phyloP scores from a whole-genome alignment of 2,888 invertebrate genomes.

The Chalcosyrphus nemorum region DNA sequence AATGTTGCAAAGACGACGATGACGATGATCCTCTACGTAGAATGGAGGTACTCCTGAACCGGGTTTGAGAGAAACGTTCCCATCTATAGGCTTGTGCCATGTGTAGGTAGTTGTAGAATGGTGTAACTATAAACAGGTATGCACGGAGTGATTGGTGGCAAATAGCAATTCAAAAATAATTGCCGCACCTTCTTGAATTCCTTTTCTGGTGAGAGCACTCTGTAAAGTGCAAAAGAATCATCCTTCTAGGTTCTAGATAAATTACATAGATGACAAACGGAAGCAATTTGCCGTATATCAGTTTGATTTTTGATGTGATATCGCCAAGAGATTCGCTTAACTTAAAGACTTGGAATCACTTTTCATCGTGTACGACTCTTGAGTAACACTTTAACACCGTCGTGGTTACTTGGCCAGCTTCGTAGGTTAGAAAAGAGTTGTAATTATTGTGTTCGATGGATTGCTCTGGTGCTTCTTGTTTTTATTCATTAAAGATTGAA shows the following conservation, averaged over 20 bases:
- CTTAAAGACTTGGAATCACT: slow-evolving; percentile 31
- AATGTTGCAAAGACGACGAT: slow-evolving; percentile 18
- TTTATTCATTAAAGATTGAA: slow-evolving; percentile 5
- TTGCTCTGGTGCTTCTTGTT: slow-evolving; percentile 3
- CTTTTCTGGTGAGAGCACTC: neutral
- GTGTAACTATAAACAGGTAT: slow-evolving; percentile 37
- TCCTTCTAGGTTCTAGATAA: slow-evolving; percentile 56
- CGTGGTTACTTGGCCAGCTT: no score
- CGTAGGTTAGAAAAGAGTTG: slow-evolving; percentile 12
- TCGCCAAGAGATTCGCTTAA: slow-evolving; percentile 27
- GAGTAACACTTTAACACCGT: slow-evolving; percentile 36
- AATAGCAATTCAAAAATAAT: slow-evolving; percentile 69
- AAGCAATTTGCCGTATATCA: slow-evolving; percentile 74
- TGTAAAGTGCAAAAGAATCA: slow-evolving; percentile 1
- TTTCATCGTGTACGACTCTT: slow-evolving; percentile 17
- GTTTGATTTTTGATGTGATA: slow-evolving; percentile 59
- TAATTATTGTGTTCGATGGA: slow-evolving; percentile 32
- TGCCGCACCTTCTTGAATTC: slow-evolving; percentile 66
- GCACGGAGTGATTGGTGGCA: slow-evolving; percentile 57
- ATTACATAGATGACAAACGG: slow-evolving; percentile 74
- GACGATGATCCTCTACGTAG: slow-evolving; percentile 2
- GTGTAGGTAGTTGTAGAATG: slow-evolving; percentile 33
- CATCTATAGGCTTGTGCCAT: slow-evolving; percentile 13
- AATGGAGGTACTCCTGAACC: neutral
- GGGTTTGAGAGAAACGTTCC: slow-evolving; percentile 11